A percentile compares a stretch with the other conserved stretches of the same genome.
Evolutionary conservation across 2,113 vertebrate species (phyloP).

Genomic region (Nannospalax galili): DNA sequence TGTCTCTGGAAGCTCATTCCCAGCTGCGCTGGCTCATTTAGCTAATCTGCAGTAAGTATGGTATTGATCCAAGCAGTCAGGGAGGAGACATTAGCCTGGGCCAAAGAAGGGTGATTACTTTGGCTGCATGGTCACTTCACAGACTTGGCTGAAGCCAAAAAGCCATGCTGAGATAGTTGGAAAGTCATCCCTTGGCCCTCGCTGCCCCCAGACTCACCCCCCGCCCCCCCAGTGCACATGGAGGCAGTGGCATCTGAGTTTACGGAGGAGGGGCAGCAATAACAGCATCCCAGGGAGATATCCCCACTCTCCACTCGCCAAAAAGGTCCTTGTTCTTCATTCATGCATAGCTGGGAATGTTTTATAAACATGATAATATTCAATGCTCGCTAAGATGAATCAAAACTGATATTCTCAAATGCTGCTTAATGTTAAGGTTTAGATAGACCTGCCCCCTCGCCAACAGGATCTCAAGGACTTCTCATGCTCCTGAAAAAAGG

Average conservation of each 20-base stretch:
- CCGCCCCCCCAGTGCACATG: too few relatives aligned
- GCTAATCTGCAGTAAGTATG: conserved; percentile 74
- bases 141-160: conserved; percentile 28
- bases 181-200: conserved; percentile 28
- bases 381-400: not conserved
- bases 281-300: not conserved
- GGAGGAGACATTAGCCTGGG: conserved; percentile 60
- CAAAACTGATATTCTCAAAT: conserved; percentile 21
- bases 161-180: not conserved
- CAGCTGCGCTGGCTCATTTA: conserved; percentile 81
- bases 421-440: too few relatives aligned
- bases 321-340: not conserved
- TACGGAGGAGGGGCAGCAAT: not conserved
- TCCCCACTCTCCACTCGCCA: not conserved
- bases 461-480: too few relatives aligned
- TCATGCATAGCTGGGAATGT: not conserved
- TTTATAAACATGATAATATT: conserved; percentile 13
- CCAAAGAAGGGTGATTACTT: conserved; percentile 62
- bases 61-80: conserved; percentile 75
- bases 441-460: too few relatives aligned
- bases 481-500: too few relatives aligned
- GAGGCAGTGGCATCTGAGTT: not conserved
- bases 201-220: too few relatives aligned
- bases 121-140: conserved; percentile 24
- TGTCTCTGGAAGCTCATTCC: conserved; percentile 76